Evolutionary conservation across 2,797 vertebrate genomes (phyloP).

Genomic region (Loriculus beryllinus): DNA sequence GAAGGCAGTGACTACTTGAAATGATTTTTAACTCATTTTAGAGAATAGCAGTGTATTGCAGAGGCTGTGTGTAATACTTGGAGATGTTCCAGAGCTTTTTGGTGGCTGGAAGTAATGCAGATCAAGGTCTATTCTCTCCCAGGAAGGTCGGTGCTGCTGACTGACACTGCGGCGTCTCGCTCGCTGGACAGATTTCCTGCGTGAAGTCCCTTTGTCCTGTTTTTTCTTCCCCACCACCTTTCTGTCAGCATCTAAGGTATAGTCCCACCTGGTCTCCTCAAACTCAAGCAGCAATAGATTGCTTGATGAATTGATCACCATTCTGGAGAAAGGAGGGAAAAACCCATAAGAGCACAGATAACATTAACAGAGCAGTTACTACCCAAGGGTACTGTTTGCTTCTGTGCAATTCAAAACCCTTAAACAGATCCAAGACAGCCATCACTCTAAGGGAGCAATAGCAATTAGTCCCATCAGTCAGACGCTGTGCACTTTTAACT

Average conservation of each 20-base stretch:
- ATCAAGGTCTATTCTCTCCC: neutral
- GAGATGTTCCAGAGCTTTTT: neutral
- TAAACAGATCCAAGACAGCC: neutral
- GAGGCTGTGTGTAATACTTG: conserved; percentile 9
- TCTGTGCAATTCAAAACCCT: neutral
- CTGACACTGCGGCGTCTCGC: neutral
- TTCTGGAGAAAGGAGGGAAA: conserved; percentile 64
- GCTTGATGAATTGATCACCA: conserved; percentile 80
- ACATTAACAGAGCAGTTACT: neutral
- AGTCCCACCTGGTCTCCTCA: conserved; percentile 82
- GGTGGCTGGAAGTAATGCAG: neutral
- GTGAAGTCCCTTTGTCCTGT: neutral
- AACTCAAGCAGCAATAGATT: conserved; percentile 81
- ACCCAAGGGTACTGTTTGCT: neutral
- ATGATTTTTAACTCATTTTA: neutral
- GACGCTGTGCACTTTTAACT: neutral
- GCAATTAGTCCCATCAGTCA: neutral
- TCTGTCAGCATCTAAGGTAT: neutral
- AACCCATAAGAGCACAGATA: neutral
- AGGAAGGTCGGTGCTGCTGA: neutral
- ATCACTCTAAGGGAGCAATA: neutral
- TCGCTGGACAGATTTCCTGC: neutral
- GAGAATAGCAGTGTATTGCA: neutral
- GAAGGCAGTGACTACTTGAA: neutral
- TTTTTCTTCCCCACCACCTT: neutral